A percentile compares a stretch with the other conserved stretches of the same genome.
phyloP scores from a whole-genome alignment of 2,888 invertebrate species.

The Volucella inanis region DNA sequence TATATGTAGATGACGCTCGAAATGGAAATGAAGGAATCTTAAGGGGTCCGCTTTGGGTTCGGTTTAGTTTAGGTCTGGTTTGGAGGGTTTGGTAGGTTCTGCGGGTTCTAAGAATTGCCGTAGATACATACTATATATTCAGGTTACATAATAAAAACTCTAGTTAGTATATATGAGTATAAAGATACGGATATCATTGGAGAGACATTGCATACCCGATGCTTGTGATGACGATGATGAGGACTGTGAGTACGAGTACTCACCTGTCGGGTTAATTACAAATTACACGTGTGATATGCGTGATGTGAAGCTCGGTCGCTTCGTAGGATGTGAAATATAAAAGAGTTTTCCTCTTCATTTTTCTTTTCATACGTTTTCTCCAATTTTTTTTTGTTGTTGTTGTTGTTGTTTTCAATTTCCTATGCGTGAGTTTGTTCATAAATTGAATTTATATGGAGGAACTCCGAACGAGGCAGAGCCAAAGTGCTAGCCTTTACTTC shows the following conservation, averaged over 20 bases:
- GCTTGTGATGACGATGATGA: slow-evolving; percentile 20
- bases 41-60: slow-evolving; percentile 45
- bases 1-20: not conserved
- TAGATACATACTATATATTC: not conserved
- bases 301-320: slow-evolving; percentile 33
- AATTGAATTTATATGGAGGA: slow-evolving; percentile 39
- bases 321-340: slow-evolving; percentile 14
- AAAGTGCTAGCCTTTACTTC: slow-evolving; percentile 31
- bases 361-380: not conserved
- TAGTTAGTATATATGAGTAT: slow-evolving; percentile 22
- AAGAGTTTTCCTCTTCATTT: slow-evolving; percentile 7
- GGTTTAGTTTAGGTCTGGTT: too few species aligned
- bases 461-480: slow-evolving; percentile 15
- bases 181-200: not conserved
- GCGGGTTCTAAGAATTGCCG: not conserved
- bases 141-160: slow-evolving; percentile 55
- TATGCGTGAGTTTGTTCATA: slow-evolving; percentile 14
- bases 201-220: not conserved
- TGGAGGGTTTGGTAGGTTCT: not conserved
- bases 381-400: slow-evolving; percentile 20
- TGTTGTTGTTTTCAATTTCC: slow-evolving; percentile 19
- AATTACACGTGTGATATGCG: slow-evolving; percentile 70
- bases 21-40: slow-evolving; percentile 18
- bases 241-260: slow-evolving; percentile 20
- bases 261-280: slow-evolving; percentile 67